Evolutionary conservation across 2,888 invertebrate species (phyloP).

Genomic region (Theretra japonica): DNA sequence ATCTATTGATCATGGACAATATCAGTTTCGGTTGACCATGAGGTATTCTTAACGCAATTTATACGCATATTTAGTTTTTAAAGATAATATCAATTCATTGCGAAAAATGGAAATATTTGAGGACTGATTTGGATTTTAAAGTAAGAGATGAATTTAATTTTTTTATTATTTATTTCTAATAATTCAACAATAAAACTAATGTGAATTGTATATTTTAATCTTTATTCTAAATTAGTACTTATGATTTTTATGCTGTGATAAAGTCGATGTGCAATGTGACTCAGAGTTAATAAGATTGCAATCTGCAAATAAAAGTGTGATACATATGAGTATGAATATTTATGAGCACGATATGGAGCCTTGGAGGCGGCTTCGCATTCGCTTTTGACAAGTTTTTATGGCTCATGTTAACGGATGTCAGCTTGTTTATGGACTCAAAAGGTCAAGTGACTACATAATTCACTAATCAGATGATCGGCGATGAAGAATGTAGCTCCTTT

Average conservation of each 20-base stretch:
- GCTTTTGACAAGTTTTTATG: constrained; percentile 21
- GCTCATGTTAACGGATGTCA: constrained; percentile 43
- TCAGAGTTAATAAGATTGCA: background rate
- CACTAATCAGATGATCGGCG: constrained; percentile 9
- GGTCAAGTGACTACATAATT: constrained; percentile 42
- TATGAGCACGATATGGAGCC: background rate
- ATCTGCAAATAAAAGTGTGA: background rate
- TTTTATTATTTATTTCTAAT: no score
- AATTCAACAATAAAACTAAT: no score
- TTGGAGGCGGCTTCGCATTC: background rate
- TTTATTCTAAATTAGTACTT: no score
- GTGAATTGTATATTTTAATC: no score
- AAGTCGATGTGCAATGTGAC: background rate
- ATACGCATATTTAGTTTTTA: background rate
- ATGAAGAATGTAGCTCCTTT: constrained; percentile 7
- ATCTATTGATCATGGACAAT: background rate
- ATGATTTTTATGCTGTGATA: no score
- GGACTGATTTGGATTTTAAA: no score
- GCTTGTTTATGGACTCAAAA: constrained; percentile 42
- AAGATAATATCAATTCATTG: background rate
- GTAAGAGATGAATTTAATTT: no score
- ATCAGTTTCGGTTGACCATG: background rate
- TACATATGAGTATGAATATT: constrained; percentile 1
- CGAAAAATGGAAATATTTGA: no score
- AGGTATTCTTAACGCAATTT: background rate